phyloP scores from a whole-genome alignment of 2,113 vertebrate genomes.

The Halichoeres trimaculatus region DNA sequence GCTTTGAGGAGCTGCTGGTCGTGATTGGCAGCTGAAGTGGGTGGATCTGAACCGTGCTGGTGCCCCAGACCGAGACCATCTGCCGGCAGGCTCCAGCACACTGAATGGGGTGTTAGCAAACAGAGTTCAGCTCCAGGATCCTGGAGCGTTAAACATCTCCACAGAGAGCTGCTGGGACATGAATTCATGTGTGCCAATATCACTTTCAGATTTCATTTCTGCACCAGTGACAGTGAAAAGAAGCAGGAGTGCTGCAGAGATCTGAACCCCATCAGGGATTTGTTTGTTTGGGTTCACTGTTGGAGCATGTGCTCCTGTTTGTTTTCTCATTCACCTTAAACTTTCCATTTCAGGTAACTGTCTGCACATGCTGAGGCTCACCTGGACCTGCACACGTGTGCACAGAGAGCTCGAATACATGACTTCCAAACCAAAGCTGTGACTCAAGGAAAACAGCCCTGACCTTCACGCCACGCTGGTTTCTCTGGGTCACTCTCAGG shows the following conservation, averaged over 20 bases:
- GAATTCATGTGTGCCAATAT: neutral
- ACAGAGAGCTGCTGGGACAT: neutral
- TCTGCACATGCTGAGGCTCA: neutral
- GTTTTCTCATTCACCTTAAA: neutral
- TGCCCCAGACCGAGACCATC: neutral
- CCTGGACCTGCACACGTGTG: neutral
- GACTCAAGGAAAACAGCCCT: too few relatives aligned
- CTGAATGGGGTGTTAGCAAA: neutral
- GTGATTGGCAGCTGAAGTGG: neutral
- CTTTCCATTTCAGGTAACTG: neutral
- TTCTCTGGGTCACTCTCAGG: too few relatives aligned
- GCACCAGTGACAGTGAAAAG: slow-evolving; percentile 26
- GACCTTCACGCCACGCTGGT: too few relatives aligned
- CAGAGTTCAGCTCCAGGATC: neutral
- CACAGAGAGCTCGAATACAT: neutral
- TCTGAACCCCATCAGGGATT: neutral
- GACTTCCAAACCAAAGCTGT: neutral
- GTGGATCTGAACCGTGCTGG: neutral
- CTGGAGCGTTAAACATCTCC: too few relatives aligned
- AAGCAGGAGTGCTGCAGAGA: neutral
- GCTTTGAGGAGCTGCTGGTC: neutral
- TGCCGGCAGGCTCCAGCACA: slow-evolving; percentile 11
- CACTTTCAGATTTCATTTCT: slow-evolving; percentile 24
- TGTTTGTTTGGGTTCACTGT: neutral
- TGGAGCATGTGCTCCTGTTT: neutral